Conservation (phyloP, 2,797 vertebrate species). For the Centropyge bicolor region DNA sequence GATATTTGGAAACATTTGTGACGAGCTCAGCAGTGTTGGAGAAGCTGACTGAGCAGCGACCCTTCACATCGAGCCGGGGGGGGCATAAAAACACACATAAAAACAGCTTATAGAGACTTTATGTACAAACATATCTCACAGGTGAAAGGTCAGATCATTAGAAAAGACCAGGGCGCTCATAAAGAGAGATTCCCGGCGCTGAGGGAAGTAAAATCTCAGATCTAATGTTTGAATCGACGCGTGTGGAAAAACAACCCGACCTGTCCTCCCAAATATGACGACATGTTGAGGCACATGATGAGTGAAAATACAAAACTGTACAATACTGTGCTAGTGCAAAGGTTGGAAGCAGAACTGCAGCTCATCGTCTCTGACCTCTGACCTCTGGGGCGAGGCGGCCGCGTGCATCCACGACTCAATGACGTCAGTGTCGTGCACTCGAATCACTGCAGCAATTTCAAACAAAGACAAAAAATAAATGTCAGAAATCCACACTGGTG, state of each 20-base stretch:
- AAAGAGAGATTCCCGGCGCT: neutral
- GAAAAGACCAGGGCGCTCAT: neutral
- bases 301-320: slow-evolving; percentile 63
- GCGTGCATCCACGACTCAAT: neutral
- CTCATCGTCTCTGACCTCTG: too few relatives aligned
- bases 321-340: slow-evolving; percentile 64
- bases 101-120: slow-evolving; percentile 59
- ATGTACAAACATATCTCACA: slow-evolving; percentile 50
- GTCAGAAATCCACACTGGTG: neutral
- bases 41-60: neutral
- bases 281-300: slow-evolving; percentile 65
- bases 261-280: slow-evolving; percentile 9
- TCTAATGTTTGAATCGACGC: neutral
- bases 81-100: slow-evolving; percentile 41
- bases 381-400: neutral
- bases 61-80: too few relatives aligned
- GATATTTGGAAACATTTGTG: neutral
- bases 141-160: slow-evolving; percentile 15
- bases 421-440: neutral
- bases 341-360: slow-evolving; percentile 43
- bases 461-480: neutral
- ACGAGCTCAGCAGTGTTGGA: neutral
- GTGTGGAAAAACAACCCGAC: neutral
- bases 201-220: neutral
- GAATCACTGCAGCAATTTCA: neutral